Evolutionary conservation across 2,888 invertebrate genomes (phyloP).

Genomic region (Andrena praecox): DNA sequence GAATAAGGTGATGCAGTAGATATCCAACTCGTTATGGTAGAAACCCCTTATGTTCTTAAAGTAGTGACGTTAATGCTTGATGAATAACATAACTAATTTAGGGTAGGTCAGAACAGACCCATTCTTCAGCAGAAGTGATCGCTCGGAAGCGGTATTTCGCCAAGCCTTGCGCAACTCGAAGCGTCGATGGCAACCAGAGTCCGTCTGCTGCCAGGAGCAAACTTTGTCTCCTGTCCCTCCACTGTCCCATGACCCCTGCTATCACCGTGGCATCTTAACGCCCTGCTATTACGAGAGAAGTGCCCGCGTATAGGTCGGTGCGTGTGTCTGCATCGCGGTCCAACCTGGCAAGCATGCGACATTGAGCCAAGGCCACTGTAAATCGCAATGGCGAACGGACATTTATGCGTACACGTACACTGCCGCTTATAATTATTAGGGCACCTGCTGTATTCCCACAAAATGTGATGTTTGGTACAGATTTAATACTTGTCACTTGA

Average conservation of each 20-base stretch:
- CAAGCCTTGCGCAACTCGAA: neutral
- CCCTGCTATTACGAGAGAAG: conserved; percentile 42
- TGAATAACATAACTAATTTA: no score
- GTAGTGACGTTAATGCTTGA: no score
- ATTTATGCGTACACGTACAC: conserved; percentile 29
- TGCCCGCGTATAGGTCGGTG: conserved; percentile 25
- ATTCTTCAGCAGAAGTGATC: no score
- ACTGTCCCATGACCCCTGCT: conserved; percentile 44
- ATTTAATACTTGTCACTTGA: no score
- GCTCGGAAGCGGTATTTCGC: neutral
- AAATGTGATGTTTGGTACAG: no score
- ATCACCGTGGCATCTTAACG: conserved; percentile 19
- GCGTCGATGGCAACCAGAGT: conserved; percentile 30
- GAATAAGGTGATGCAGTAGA: no score
- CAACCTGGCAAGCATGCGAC: conserved; percentile 69
- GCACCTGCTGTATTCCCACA: no score
- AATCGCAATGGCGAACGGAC: conserved; percentile 60
- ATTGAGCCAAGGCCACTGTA: conserved; percentile 77
- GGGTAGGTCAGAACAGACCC: no score
- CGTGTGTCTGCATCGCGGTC: conserved; percentile 32
- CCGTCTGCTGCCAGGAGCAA: conserved; percentile 32
- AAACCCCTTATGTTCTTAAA: no score
- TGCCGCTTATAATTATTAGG: neutral
- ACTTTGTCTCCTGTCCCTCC: conserved; percentile 48
- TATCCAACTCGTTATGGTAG: no score